A percentile compares a stretch with the other conserved stretches of the same genome.
Conservation (phyloP, 2,797 vertebrate species). For the Aphelocoma californica region DNA sequence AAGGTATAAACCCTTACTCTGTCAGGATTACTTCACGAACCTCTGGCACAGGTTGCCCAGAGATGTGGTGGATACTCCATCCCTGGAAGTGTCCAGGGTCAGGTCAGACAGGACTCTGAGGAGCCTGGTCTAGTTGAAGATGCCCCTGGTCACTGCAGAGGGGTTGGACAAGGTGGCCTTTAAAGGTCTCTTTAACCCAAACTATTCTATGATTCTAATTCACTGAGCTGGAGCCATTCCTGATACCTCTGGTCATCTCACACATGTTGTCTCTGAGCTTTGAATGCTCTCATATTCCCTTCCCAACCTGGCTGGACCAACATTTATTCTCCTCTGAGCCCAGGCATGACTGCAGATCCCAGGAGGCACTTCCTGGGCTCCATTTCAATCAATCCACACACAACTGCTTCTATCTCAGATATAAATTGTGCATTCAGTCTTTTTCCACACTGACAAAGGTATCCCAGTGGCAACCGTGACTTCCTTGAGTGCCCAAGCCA, state of each 20-base stretch:
- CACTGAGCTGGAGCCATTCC: neutral
- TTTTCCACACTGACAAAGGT: neutral
- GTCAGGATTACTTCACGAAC: too few relatives aligned
- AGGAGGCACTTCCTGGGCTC: neutral
- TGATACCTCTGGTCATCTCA: neutral
- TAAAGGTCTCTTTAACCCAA: neutral
- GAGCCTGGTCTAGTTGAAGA: rapidly evolving
- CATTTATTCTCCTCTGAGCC: neutral
- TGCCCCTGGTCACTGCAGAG: neutral
- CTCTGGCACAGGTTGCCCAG: neutral
- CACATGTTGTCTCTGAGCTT: rapidly evolving
- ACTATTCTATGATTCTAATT: neutral
- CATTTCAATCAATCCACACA: neutral
- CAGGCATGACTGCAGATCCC: neutral
- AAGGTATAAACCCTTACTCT: rapidly evolving
- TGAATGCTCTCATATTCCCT: neutral
- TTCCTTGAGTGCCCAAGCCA: neutral
- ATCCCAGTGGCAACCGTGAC: neutral
- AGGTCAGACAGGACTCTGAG: neutral
- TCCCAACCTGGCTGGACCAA: neutral
- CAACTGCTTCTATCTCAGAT: neutral
- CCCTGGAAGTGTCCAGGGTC: neutral
- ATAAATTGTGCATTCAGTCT: neutral
- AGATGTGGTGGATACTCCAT: too few relatives aligned
- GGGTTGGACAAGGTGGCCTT: rapidly evolving